phyloP scores from a whole-genome alignment of 2,888 invertebrate genomes.

The Podabrus alpinus region DNA sequence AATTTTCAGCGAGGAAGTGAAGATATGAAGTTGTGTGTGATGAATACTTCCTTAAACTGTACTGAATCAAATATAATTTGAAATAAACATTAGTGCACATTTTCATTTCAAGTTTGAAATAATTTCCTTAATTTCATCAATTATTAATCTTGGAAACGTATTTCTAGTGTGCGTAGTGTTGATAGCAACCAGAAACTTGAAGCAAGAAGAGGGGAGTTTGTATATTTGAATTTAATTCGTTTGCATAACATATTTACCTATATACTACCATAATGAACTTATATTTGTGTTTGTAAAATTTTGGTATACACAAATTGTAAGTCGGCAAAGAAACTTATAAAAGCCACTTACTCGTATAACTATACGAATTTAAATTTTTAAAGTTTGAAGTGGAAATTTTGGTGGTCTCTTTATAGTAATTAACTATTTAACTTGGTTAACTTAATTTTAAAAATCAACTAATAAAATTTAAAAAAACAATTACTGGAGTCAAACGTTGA shows the following conservation, averaged over 20 bases:
- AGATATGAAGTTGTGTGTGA: constrained; percentile 2
- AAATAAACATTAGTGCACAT: constrained; percentile 7
- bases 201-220: neutral
- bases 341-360: too few species aligned
- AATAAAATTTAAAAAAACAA: neutral
- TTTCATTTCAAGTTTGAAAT: constrained; percentile 5
- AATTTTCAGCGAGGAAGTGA: neutral
- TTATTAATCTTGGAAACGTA: constrained; percentile 9
- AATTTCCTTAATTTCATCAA: constrained; percentile 15
- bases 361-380: neutral
- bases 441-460: neutral
- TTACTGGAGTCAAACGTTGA: neutral
- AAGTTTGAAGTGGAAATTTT: neutral
- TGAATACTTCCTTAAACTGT: constrained; percentile 14
- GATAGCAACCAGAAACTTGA: constrained; percentile 8
- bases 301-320: too few species aligned
- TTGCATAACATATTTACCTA: neutral
- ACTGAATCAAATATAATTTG: constrained; percentile 11
- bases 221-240: constrained; percentile 5
- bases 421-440: neutral
- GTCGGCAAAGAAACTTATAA: neutral
- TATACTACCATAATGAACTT: constrained; percentile 6
- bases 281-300: neutral
- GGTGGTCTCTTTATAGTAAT: neutral
- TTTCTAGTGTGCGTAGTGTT: constrained; percentile 11